A percentile compares a stretch with the other conserved stretches of the same genome.
Conservation (phyloP, 1,140 invertebrate genomes). For the Bombyx mori region ASM3026992v2 NC_085114.1:10191501-10192000, state of each 20-base stretch:
- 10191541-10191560: no score
- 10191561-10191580: no score
- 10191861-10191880: no score
- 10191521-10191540: no score
- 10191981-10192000: no score
- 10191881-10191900: no score
- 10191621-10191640: not conserved
- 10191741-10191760: constrained; percentile 35
- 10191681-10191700: constrained; percentile 10
- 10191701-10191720: constrained; percentile 45
- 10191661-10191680: constrained; percentile 28
- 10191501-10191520: no score
- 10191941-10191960: no score
- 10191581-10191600: no score
- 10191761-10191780: constrained; percentile 13
- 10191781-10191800: constrained; percentile 14
- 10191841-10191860: not conserved
- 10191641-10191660: constrained; percentile 22
- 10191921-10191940: no score
- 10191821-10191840: not conserved
- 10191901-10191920: no score
- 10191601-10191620: not conserved
- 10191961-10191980: no score
- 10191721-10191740: constrained; percentile 50
- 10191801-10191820: not conserved